These are phyloP conservation scores for Actenoides hombroni DNA, from an alignment of 2,113 vertebrate genomes.

Conservation along the genomic window DNA sequence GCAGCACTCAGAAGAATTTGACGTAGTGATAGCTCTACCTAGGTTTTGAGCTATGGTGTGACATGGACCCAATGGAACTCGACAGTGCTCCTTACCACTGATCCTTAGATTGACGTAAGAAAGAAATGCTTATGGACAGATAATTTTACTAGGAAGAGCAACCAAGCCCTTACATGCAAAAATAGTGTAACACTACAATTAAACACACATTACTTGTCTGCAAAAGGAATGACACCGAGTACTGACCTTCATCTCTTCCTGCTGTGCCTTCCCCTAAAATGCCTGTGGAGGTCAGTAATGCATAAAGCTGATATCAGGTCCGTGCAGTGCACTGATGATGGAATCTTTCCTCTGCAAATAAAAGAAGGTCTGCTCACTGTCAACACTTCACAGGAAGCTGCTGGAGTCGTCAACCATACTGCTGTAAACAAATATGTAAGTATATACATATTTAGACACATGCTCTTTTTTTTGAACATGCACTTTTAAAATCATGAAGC, in stretches of 20 bases:
- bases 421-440: neutral
- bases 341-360: neutral
- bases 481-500: neutral
- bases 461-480: neutral
- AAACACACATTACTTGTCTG: neutral
- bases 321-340: neutral
- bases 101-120: neutral
- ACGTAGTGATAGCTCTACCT: neutral
- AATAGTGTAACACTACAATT: neutral
- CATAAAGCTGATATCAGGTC: slow-evolving; percentile 41
- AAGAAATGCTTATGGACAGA: neutral
- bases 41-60: neutral
- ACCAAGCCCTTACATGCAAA: neutral
- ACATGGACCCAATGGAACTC: neutral
- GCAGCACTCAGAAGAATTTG: neutral
- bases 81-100: neutral
- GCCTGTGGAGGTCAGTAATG: slow-evolving; percentile 69
- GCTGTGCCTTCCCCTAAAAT: slow-evolving; percentile 56
- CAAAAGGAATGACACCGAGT: neutral
- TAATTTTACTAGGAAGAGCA: neutral
- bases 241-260: slow-evolving; percentile 15
- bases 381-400: neutral
- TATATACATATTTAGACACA: neutral
- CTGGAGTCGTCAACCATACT: neutral
- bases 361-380: neutral